These are phyloP conservation scores for Novumbra hubbsi DNA, from an alignment of 2,797 vertebrate genomes.

Conservation along the genomic window DNA sequence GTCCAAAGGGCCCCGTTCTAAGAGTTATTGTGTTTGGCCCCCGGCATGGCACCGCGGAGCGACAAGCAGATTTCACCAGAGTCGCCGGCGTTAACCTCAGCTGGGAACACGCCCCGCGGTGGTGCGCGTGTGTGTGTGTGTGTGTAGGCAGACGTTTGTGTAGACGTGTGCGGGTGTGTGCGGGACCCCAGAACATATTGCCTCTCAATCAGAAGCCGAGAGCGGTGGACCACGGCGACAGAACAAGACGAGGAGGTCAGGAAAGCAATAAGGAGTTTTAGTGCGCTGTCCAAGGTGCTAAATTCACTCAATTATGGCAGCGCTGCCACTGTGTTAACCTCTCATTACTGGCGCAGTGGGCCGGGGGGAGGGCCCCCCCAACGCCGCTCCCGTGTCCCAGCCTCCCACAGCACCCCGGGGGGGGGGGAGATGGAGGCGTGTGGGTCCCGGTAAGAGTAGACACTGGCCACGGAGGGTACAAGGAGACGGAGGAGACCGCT, in stretches of 20 bases:
- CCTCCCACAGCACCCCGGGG: neutral
- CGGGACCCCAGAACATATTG: constrained; percentile 31
- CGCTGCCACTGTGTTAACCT: constrained; percentile 87
- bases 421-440: constrained; percentile 3
- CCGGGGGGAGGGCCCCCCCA: constrained; percentile 4
- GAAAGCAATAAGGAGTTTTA: constrained; percentile 85
- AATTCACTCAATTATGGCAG: constrained; percentile 90
- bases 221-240: constrained; percentile 72
- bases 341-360: constrained; percentile 76
- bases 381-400: neutral
- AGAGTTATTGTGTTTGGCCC: neutral
- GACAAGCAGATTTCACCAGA: neutral
- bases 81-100: constrained; percentile 22
- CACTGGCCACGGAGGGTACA: neutral
- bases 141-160: constrained; percentile 1
- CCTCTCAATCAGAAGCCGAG: constrained; percentile 23
- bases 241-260: constrained; percentile 70
- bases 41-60: neutral
- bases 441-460: constrained; percentile 5
- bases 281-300: constrained; percentile 92
- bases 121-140: constrained; percentile 1
- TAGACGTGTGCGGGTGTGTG: neutral
- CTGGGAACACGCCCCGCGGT: constrained; percentile 19
- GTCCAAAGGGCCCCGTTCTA: neutral
- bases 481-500: neutral